Evolutionary conservation across 2,888 invertebrate genomes (phyloP).

Genomic region (Colletes collaris): DNA sequence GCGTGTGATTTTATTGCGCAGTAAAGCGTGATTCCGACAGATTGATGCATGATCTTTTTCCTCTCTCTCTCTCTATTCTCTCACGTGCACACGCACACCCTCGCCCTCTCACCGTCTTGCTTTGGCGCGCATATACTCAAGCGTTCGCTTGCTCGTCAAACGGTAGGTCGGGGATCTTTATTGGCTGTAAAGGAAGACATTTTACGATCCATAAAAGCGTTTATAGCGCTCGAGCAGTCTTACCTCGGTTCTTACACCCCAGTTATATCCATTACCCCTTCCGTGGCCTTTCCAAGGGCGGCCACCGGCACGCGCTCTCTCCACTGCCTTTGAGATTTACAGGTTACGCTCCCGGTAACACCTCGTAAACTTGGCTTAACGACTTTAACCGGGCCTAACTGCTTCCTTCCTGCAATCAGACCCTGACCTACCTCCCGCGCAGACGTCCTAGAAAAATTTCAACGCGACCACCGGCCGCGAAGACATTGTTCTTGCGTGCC

Average conservation of each 20-base stretch:
- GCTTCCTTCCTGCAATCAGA: conserved; percentile 83
- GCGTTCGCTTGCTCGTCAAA: conserved; percentile 66
- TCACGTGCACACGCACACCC: not conserved
- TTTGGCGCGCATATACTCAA: conserved; percentile 24
- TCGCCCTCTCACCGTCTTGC: conserved; percentile 1
- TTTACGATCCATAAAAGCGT: conserved; percentile 83
- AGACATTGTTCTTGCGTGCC: conserved; percentile 1
- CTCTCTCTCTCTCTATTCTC: too few species aligned
- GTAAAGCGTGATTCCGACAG: conserved; percentile 69
- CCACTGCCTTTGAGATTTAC: conserved; percentile 81
- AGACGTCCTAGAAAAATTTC: conserved; percentile 69
- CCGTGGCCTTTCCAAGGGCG: conserved; percentile 78
- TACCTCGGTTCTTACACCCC: conserved; percentile 75
- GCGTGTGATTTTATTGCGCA: conserved; percentile 69
- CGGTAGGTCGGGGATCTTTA: conserved; percentile 80
- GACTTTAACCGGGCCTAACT: conserved; percentile 83
- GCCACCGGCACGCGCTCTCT: conserved; percentile 82
- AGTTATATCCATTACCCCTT: conserved; percentile 73
- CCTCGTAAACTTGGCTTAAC: conserved; percentile 83
- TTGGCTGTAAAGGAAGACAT: conserved; percentile 83
- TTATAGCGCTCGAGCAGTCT: conserved; percentile 76
- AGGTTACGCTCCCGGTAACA: conserved; percentile 83
- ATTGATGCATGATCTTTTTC: conserved; percentile 67
- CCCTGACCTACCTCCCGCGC: conserved; percentile 78
- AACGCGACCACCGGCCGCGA: conserved; percentile 30